These are phyloP conservation scores for Heliconius charithonia DNA, from an alignment of 2,888 invertebrate species.

Conservation along the genomic window DNA sequence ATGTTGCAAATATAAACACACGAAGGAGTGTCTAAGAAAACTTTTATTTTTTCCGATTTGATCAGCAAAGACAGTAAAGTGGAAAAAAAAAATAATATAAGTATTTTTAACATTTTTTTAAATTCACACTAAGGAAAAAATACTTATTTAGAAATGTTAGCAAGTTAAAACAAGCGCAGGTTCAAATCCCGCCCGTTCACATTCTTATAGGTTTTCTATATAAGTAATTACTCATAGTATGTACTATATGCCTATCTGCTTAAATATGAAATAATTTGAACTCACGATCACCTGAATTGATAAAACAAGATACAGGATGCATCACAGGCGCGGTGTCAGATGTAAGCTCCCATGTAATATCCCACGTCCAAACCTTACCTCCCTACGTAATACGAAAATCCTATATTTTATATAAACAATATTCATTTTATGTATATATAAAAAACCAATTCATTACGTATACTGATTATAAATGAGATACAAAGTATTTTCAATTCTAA, in stretches of 20 bases:
- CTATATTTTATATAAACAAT: conserved; percentile 6
- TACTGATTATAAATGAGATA: neutral
- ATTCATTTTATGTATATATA: neutral
- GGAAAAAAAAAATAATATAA: no score
- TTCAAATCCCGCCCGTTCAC: no score
- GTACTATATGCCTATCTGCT: no score
- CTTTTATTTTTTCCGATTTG: neutral
- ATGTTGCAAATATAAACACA: neutral
- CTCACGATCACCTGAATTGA: no score
- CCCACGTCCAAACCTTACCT: neutral
- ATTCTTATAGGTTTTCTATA: no score
- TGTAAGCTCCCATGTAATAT: neutral
- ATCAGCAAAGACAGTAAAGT: neutral
- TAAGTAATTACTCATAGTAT: neutral
- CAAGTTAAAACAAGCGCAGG: no score
- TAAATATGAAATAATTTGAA: no score
- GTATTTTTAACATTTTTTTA: no score
- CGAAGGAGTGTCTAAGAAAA: neutral
- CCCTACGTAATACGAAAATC: conserved; percentile 13
- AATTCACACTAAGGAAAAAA: no score
- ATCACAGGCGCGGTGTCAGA: no score
- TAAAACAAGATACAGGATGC: no score
- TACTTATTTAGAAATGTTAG: no score
- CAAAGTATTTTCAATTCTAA: neutral
- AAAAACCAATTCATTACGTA: conserved; percentile 7